Base-by-base conservation (phyloP, 2,888 invertebrate genomes). In the Aleiodes leptofemur region DNA sequence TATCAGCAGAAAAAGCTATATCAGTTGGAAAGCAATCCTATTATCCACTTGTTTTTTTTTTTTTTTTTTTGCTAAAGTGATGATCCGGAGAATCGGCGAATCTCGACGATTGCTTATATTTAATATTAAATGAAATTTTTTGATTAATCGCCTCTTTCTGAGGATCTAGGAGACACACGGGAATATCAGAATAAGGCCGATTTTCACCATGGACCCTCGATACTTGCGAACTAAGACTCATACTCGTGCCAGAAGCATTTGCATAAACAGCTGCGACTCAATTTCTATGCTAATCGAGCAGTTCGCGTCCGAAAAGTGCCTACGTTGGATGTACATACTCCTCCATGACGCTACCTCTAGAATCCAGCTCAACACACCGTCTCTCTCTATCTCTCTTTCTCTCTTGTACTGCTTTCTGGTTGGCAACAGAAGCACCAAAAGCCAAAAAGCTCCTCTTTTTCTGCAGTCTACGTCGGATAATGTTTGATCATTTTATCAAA, bases 221-320 rank as follows among this genome's bases (percentile, higher is more conserved):
- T 55, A 38, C 53, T 50, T 74, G 64, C 64, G 29, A 55, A 38
- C 57, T 71, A 57, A 50, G 59, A 57, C 48, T 57, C 50, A 59
- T 31, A 34, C 72, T n/a, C 29, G n/a, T 68, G 68, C 68, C 74
- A 74, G 72, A 76, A 68, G 61, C 79, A 87, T 87, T 87, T 88
- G 85, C 87, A 87, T 88, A 88, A 87, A 87, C 88, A 88, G 85
- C 85, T 86, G 82, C 84, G 86, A 86, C 85, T 86, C 88, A 87
- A 88, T 88, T 83, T 89, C 87, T 88, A 88, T 89, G 88, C 87
- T 88, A 89, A 88, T 88, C 85, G 83, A 84, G 82, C 82, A 76
- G 84, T 87, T 87, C 83, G 78, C 82, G 80, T 83, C 82, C 83
- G 81, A 86, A 84, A 85, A 84, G 83, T 85, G 81, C 83, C 79